Base-by-base conservation (phyloP, 1,140 invertebrate species). In the Heliconius congener region DNA sequence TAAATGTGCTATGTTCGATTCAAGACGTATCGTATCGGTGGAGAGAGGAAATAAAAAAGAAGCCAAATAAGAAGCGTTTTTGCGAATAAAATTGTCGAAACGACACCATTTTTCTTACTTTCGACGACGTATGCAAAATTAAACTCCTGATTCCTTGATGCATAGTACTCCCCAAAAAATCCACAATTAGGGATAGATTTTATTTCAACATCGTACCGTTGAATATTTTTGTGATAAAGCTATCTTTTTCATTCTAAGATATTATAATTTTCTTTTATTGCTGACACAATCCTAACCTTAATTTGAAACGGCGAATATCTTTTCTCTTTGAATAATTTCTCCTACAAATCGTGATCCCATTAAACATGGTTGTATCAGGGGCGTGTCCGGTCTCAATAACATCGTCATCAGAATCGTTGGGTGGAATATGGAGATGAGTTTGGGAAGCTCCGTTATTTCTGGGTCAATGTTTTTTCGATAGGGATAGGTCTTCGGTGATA, bases 381-480 rank as follows among this genome's bases (percentile, higher is more conserved):
- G 76, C 80, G 80, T 71, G 73, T 57, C 60, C 37, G 46, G 55
- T 71, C 34, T 42, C 80, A 78, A 72, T 72, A 78, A 81, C 72
- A 81, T 81, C 42, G 34, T 55, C 46, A 75, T 81, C 72, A 77
- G 34, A 74, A 34, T 73, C 71, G 74, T 50, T 50, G 73, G 42
- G 39, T 66, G 71, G 55, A 81, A 81, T 77, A 81, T 81, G 79
- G 79, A 74, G 46, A 81, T 81, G 71, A 75, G 70, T 66, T 71
- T 39, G 66, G 74, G 74, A 55, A 50, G 46, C 78, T 72, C 42
- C 34, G 23, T 60, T 78, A 79, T 80, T 80, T 77, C 76, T 78
- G 37, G 78, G 76, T 74, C 73, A 80, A 77, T 74, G 75, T 82
- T 74, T 80, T 82, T 80, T 83, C 81, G 42, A 74, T 78, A 71